phyloP scores from a whole-genome alignment of 2,797 vertebrate genomes.

The Halcyon leucocephala region DNA sequence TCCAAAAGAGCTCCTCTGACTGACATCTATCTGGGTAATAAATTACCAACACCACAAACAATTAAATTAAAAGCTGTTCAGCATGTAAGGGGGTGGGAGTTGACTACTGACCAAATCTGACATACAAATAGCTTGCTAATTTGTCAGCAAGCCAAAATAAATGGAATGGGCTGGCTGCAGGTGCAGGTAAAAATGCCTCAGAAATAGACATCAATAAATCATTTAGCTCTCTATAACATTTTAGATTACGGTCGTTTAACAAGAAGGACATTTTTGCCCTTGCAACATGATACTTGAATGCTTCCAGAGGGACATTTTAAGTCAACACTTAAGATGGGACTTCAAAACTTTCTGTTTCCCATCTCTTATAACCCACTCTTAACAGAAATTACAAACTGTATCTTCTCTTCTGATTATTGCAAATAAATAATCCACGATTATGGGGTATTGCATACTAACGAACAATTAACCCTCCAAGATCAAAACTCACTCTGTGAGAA shows the following conservation, averaged over 20 bases:
- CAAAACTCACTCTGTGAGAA: not conserved
- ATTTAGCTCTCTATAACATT: conserved; percentile 10
- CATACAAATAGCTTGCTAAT: conserved; percentile 53
- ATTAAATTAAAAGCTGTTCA: conserved; percentile 55
- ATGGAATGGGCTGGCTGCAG: conserved; percentile 50
- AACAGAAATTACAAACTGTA: not conserved
- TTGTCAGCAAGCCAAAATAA: conserved; percentile 59
- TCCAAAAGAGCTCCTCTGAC: not conserved
- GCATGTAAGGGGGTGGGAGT: conserved; percentile 18
- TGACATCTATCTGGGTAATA: conserved; percentile 24
- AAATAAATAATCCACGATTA: not conserved
- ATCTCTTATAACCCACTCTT: not conserved
- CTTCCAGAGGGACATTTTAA: not conserved
- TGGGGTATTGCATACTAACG: not conserved
- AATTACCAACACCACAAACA: conserved; percentile 34
- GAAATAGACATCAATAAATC: conserved; percentile 59
- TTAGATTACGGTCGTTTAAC: conserved; percentile 30
- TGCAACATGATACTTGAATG: not conserved
- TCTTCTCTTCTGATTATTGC: not conserved
- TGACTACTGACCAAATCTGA: conserved; percentile 48
- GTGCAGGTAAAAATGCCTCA: conserved; percentile 49
- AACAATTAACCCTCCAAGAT: not conserved
- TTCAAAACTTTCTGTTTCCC: not conserved
- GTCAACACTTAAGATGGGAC: not conserved
- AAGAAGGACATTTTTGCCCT: conserved; percentile 15